Conservation (phyloP, 1,140 invertebrate genomes). For the Nymphalis io region DNA sequence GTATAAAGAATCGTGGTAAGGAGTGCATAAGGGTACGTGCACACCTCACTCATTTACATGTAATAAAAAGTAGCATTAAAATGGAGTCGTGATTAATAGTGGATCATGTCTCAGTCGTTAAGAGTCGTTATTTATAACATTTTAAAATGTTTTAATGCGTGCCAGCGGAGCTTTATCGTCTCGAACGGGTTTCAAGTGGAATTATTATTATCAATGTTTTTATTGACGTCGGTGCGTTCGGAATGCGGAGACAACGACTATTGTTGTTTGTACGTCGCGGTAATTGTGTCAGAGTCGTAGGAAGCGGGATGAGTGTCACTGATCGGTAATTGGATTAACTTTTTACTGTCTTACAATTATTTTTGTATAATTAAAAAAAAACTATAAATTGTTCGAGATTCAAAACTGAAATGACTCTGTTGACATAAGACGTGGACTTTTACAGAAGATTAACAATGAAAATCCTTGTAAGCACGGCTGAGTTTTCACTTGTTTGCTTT, state of each 20-base stretch:
- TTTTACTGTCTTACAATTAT: too few relatives aligned
- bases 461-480: too few relatives aligned
- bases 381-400: too few relatives aligned
- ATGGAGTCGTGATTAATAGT: slow-evolving; percentile 63
- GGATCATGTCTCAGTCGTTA: slow-evolving; percentile 60
- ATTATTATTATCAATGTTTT: slow-evolving; percentile 46
- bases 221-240: slow-evolving; percentile 29
- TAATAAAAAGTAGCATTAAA: slow-evolving; percentile 51
- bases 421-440: too few relatives aligned
- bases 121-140: slow-evolving; percentile 70
- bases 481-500: too few relatives aligned
- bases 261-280: slow-evolving; percentile 8
- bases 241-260: slow-evolving; percentile 23
- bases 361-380: too few relatives aligned
- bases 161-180: slow-evolving; percentile 42
- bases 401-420: too few relatives aligned
- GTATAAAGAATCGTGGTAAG: slow-evolving; percentile 4
- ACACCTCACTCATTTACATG: slow-evolving; percentile 51
- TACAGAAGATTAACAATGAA: too few relatives aligned
- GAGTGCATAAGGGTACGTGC: slow-evolving; percentile 32
- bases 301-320: too few relatives aligned
- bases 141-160: slow-evolving; percentile 75
- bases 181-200: slow-evolving; percentile 33
- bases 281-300: too few relatives aligned
- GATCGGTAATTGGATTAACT: too few relatives aligned